These are phyloP conservation scores for Lutraria rhynchaena DNA, from an alignment of 1,140 invertebrate genomes.

Conservation along the genomic window DNA sequence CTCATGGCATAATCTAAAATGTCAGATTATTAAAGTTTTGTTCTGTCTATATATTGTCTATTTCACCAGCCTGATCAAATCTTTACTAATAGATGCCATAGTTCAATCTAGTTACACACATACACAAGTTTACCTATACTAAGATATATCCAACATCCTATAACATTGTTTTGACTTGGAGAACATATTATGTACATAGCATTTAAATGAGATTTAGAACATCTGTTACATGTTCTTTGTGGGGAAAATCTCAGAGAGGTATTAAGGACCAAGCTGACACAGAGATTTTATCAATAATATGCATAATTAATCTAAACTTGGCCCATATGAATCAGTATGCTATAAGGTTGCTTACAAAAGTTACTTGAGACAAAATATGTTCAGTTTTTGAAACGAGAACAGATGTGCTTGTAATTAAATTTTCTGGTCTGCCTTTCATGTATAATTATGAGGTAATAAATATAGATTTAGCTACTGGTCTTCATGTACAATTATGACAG, in stretches of 20 bases:
- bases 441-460: no score
- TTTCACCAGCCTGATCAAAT: background rate
- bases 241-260: constrained; percentile 10
- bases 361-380: no score
- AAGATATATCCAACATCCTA: background rate
- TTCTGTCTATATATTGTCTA: no score
- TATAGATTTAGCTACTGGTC: background rate
- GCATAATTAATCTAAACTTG: constrained; percentile 42
- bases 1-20: no score
- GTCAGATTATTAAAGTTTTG: no score
- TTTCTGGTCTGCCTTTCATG: background rate
- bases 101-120: no score
- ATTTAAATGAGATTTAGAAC: constrained; percentile 27
- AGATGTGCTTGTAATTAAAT: constrained; percentile 37
- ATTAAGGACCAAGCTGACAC: constrained; percentile 43
- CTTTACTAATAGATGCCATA: no score
- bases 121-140: no score
- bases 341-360: no score
- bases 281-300: constrained; percentile 54
- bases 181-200: constrained; percentile 37
- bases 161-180: constrained; percentile 32
- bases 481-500: background rate
- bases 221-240: constrained; percentile 54
- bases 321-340: background rate
- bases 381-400: background rate